Evolutionary conservation across 2,113 vertebrate species (phyloP), one percentile per base, ranked within the genome.

Genomic region (Macrotis lagotis): DNA sequence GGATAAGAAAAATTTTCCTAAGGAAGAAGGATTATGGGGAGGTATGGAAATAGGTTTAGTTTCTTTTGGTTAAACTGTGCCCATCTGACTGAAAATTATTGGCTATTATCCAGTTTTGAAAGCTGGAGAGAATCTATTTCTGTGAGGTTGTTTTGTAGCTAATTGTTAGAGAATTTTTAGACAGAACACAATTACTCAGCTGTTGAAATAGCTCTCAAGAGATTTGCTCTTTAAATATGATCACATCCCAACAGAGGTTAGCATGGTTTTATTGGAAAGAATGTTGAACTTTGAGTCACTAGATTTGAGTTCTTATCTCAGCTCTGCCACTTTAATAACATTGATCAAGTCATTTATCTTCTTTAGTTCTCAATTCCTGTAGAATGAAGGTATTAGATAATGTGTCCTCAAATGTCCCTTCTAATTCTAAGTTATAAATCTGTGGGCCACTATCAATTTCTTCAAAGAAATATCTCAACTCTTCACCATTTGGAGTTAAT

Each of bases 51-150:
- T 51, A 66, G 92, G 52, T 92, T 26, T 92, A 92, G 88, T 93
- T 31, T 51, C 66, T 25, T 49, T 0, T 55, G 91, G n/a, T 50
- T 96, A 96, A 74, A 25, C 49, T 92, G 25, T 52, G 16, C 2
- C 52, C 53, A 91, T 92, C 47, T 94, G 51, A 53, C 51, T 96
- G 25, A 89, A 95, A 89, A 94, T 74, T 89, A 93, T n/a, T 93
- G 92, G 25, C 90, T 96, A 94, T 96, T 95, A 50, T 47, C 59
- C 88, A 91, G 1, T 94, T 96, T 96, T 94, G 90, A 95, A 94
- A 95, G 91, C 89, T 49, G 90, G 59, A 44, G 91, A 83, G 48
- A 92, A 74, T 96, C 50, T 95, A 88, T 93, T 97, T 96, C 91
- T 94, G 90, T 24, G 90, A 94, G 22, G 31, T 25, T 74, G 51